Evolutionary conservation across 2,888 invertebrate species (phyloP).

Genomic region (Nephrotoma appendiculata): DNA sequence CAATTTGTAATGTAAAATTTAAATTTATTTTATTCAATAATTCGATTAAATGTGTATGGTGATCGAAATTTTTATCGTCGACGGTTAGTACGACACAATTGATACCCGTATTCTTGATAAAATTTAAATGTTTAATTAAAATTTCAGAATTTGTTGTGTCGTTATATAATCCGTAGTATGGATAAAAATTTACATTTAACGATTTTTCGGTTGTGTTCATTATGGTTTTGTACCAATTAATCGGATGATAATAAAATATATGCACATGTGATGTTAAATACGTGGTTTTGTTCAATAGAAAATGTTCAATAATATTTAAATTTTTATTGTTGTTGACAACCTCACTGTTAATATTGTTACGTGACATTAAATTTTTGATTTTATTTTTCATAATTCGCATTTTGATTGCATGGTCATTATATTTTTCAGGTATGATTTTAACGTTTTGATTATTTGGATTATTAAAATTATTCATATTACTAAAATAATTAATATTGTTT

Average conservation of each 20-base stretch:
- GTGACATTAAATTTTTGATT: conserved; percentile 21
- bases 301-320: conserved; percentile 14
- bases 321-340: conserved; percentile 17
- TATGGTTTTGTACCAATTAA: conserved; percentile 24
- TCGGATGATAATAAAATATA: conserved; percentile 29
- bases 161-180: conserved; percentile 26
- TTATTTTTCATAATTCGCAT: conserved; percentile 28
- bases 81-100: conserved; percentile 42
- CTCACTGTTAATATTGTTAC: conserved; percentile 17
- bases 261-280: conserved; percentile 24
- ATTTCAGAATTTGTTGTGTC: conserved; percentile 27
- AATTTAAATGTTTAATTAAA: conserved; percentile 42
- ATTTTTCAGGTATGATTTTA: conserved; percentile 28
- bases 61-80: conserved; percentile 37
- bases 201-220: conserved; percentile 11
- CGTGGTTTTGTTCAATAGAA: conserved; percentile 6
- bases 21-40: conserved; percentile 34
- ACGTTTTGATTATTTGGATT: not conserved
- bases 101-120: conserved; percentile 41
- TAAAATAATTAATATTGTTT: not conserved
- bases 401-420: conserved; percentile 29
- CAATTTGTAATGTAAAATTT: conserved; percentile 43
- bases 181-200: conserved; percentile 29
- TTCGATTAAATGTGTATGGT: conserved; percentile 29
- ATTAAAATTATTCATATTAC: conserved; percentile 1